A percentile compares a stretch with the other conserved stretches of the same genome.
These are phyloP conservation scores for Hippoglossus hippoglossus DNA, from an alignment of 2,797 vertebrate species.

Conservation along the genomic window DNA sequence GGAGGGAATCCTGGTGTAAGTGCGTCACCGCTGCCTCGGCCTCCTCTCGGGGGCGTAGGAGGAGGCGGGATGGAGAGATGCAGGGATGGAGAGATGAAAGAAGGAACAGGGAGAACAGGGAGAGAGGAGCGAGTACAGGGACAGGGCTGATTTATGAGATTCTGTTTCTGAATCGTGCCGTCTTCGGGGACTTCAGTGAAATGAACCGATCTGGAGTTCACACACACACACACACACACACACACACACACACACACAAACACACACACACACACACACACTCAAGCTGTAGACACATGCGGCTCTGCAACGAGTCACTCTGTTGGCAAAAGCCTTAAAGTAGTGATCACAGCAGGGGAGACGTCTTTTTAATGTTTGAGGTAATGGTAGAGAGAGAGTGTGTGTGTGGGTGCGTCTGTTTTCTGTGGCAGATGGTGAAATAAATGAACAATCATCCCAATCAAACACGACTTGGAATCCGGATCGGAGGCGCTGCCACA, in stretches of 20 bases:
- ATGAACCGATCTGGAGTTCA: conserved; percentile 61
- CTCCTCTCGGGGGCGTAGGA: conserved; percentile 53
- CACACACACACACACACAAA: conserved; percentile 26
- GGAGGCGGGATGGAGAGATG: conserved; percentile 59
- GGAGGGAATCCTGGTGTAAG: conserved; percentile 80
- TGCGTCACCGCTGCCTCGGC: conserved; percentile 78
- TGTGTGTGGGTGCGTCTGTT: conserved; percentile 2
- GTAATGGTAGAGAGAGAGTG: conserved; percentile 14
- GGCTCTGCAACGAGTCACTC: conserved; percentile 45
- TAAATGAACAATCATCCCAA: conserved; percentile 75
- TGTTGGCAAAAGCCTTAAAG: conserved; percentile 62
- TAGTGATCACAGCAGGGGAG: conserved; percentile 51
- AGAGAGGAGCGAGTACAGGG: conserved; percentile 49
- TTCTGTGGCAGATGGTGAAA: conserved; percentile 71
- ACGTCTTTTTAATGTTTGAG: conserved; percentile 44
- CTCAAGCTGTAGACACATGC: conserved; percentile 45
- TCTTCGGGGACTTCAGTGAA: conserved; percentile 65
- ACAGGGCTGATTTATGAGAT: conserved; percentile 81
- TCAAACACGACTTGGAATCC: conserved; percentile 59
- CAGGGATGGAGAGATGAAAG: conserved; percentile 70
- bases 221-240: conserved; percentile 25
- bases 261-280: conserved; percentile 45
- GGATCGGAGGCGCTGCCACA: conserved; percentile 48
- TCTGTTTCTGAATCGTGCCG: conserved; percentile 72
- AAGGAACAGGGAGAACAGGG: conserved; percentile 40